phyloP scores from a whole-genome alignment of 2,888 invertebrate species.

The Leptopilina syphax region DNA sequence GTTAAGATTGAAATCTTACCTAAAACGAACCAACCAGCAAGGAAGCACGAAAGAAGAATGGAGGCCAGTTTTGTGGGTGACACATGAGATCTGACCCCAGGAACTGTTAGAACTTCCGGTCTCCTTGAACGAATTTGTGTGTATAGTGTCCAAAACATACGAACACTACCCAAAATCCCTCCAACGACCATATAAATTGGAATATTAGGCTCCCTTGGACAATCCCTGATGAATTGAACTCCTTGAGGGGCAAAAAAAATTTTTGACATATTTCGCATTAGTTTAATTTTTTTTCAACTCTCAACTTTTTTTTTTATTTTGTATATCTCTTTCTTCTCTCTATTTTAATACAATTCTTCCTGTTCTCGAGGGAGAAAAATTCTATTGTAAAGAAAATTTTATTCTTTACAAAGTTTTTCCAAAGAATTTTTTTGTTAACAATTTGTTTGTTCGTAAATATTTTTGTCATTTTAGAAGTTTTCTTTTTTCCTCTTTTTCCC shows the following conservation, averaged over 20 bases:
- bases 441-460: too few species aligned
- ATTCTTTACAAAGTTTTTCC: not conserved
- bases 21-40: constrained; percentile 86
- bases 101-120: constrained; percentile 70
- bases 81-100: constrained; percentile 70
- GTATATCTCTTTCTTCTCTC: not conserved
- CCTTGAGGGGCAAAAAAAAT: constrained; percentile 78
- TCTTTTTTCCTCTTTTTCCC: too few species aligned
- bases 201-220: constrained; percentile 86
- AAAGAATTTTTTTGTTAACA: too few species aligned
- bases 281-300: not conserved
- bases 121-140: constrained; percentile 72
- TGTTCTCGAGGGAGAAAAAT: not conserved
- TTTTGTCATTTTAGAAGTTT: too few species aligned
- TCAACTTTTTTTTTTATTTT: not conserved
- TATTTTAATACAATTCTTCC: not conserved
- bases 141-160: constrained; percentile 78
- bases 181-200: constrained; percentile 92
- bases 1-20: constrained; percentile 75
- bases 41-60: constrained; percentile 82
- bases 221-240: constrained; percentile 87
- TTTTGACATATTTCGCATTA: not conserved
- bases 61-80: constrained; percentile 82
- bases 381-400: not conserved
- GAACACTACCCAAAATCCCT: constrained; percentile 85